A percentile compares a stretch with the other conserved stretches of the same genome.
These are phyloP conservation scores for Megaceryle torquata DNA, from an alignment of 2,113 vertebrate species.

Conservation along the genomic window DNA sequence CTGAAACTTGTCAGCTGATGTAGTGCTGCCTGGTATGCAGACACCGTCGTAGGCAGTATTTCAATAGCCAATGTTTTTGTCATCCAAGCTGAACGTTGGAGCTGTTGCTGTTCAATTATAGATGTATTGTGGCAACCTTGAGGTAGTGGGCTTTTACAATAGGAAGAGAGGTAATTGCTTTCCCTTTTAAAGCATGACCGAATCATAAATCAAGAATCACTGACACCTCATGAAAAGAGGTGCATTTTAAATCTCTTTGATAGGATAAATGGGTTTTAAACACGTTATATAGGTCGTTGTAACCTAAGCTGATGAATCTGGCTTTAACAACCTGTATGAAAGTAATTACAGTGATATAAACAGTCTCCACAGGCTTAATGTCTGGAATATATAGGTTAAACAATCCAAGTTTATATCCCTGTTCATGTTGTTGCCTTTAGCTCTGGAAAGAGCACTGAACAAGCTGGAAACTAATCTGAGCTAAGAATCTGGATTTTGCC, in stretches of 20 bases:
- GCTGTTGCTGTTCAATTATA: neutral
- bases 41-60: neutral
- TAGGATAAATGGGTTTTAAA: slow-evolving; percentile 49
- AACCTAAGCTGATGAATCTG: slow-evolving; percentile 50
- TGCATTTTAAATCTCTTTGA: slow-evolving; percentile 1
- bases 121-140: slow-evolving; percentile 3
- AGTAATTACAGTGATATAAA: neutral
- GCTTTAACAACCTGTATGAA: neutral
- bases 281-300: slow-evolving; percentile 29
- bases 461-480: neutral
- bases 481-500: neutral
- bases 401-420: neutral
- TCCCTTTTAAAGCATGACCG: neutral
- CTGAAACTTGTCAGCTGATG: neutral
- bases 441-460: neutral
- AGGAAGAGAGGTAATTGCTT: slow-evolving; percentile 4
- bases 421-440: neutral
- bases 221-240: neutral
- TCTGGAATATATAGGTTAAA: neutral
- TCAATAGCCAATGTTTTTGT: neutral
- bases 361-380: neutral
- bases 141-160: neutral
- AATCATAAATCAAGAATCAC: slow-evolving; percentile 6
- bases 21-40: neutral
- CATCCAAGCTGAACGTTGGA: neutral